A percentile compares a stretch with the other conserved stretches of the same genome.
Evolutionary conservation across 2,888 invertebrate species (phyloP).

Genomic region (Notodonta ziczac): DNA sequence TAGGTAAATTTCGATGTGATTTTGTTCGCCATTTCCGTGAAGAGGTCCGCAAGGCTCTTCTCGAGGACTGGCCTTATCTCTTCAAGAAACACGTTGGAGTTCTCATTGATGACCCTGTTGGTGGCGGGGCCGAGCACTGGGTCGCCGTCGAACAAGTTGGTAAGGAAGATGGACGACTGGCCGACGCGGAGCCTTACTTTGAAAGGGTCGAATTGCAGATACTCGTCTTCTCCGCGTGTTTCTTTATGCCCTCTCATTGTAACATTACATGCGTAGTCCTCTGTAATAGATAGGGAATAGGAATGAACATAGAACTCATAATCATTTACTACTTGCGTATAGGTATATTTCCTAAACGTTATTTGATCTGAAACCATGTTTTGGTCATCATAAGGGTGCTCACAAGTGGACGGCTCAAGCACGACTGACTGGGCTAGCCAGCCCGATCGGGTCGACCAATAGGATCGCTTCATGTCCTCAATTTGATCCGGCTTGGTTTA

Average conservation of each 20-base stretch:
- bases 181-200: slow-evolving; percentile 85
- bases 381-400: too few relatives aligned
- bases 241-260: slow-evolving; percentile 86
- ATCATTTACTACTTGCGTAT: neutral
- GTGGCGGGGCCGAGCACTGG: slow-evolving; percentile 87
- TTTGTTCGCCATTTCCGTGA: slow-evolving; percentile 88
- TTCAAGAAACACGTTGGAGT: slow-evolving; percentile 87
- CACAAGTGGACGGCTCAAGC: too few relatives aligned
- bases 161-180: slow-evolving; percentile 84
- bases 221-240: slow-evolving; percentile 82
- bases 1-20: slow-evolving; percentile 88
- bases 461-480: too few relatives aligned
- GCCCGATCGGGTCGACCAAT: too few relatives aligned
- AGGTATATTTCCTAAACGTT: neutral
- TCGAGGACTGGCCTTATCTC: slow-evolving; percentile 88
- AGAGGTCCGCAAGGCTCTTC: slow-evolving; percentile 85
- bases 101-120: slow-evolving; percentile 87
- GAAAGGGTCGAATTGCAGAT: slow-evolving; percentile 87
- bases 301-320: neutral
- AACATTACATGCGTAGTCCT: slow-evolving; percentile 87
- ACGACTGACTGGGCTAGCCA: too few relatives aligned
- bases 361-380: too few relatives aligned
- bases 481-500: too few relatives aligned
- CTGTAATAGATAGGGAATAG: slow-evolving; percentile 64
- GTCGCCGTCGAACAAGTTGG: slow-evolving; percentile 88